These are phyloP conservation scores for Drosophila prosaltans DNA, from an alignment of 1,140 invertebrate species.

Conservation along the genomic window DNA sequence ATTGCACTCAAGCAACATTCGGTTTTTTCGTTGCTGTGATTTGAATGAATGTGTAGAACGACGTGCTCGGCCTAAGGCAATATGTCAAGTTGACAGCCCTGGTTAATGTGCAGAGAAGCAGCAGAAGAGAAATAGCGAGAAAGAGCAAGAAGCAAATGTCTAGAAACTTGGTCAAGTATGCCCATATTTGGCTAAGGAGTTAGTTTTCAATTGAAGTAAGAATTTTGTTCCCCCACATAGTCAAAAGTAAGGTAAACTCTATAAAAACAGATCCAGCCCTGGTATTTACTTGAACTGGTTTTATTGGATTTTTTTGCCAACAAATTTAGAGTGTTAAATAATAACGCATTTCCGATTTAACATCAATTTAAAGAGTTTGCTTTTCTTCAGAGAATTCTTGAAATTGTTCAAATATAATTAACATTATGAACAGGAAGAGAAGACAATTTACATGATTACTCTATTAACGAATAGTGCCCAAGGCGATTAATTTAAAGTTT, in stretches of 20 bases:
- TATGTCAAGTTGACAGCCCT: constrained; percentile 3
- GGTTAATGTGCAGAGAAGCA: not conserved
- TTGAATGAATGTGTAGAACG: constrained; percentile 66
- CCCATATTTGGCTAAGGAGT: not conserved
- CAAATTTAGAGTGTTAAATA: too few species aligned
- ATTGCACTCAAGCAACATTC: constrained; percentile 71
- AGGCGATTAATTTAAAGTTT: not conserved
- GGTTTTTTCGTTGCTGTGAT: constrained; percentile 22
- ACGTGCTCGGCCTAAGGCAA: constrained; percentile 3
- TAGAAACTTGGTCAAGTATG: constrained; percentile 42
- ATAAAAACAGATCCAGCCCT: too few species aligned
- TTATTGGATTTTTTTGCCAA: too few species aligned
- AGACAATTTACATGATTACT: not conserved
- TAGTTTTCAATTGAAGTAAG: not conserved
- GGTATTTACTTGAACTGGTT: too few species aligned
- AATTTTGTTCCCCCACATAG: too few species aligned
- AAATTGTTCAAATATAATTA: not conserved
- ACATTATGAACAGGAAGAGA: not conserved
- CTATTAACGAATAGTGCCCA: not conserved
- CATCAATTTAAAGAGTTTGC: too few species aligned
- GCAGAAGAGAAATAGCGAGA: not conserved
- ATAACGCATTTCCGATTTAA: too few species aligned
- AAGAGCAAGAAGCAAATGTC: not conserved
- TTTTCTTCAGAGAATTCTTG: not conserved
- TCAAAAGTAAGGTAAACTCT: too few species aligned